Evolutionary conservation across 37 sponge, comb jelly and placozoan species (phyloP), one percentile per base, ranked within the genome.

Genomic region (Beroe forskalii): DNA sequence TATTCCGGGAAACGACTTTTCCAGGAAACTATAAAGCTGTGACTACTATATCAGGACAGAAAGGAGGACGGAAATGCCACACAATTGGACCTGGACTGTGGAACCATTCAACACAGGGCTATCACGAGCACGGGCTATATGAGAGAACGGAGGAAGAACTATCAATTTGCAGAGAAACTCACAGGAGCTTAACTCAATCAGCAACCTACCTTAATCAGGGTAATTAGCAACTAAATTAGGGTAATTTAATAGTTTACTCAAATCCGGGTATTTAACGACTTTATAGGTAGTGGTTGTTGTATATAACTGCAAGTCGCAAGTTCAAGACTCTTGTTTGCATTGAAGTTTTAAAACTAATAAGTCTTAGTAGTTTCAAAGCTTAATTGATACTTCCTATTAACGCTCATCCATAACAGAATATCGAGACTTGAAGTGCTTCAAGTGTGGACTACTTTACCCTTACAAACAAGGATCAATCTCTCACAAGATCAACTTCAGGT

Each of bases 401-500:
- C n/a, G n/a, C n/a, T n/a, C n/a, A n/a, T n/a, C 12, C 55, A 48
- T 12, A 48, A 17, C 72, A 69, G 72, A 27, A 37, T 69, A 36
- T 37, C 28, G 72, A 69, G 72, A 69, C 38, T 36, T 80, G 86
- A 3, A 41, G 42, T 80, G 86, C 27, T 80, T 14, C 28, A 80
- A 80, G 86, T 80, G 86, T 37, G 35, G 86, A 23, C 38, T 41
- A 3, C 40, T 80, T 0, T 44, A 44, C 25, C 86, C 86, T 23
- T 80, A 80, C 30, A 41, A 44, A 30, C 24, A 42, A 1, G 86
- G 86, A 44, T 41, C 55, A 2, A 80, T 80, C 37, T 80, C 86
- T 4, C 86, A 80, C 48, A 80, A 80, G 8, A 41, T 80, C 27
- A 80, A 80, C 31, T 80, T 80, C 48, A 80, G 55, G 86, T 80